Percentiles rank a stretch among this genome's conserved stretches.
phyloP scores from a whole-genome alignment of 2,888 invertebrate species.

The Nebria brevicollis region DNA sequence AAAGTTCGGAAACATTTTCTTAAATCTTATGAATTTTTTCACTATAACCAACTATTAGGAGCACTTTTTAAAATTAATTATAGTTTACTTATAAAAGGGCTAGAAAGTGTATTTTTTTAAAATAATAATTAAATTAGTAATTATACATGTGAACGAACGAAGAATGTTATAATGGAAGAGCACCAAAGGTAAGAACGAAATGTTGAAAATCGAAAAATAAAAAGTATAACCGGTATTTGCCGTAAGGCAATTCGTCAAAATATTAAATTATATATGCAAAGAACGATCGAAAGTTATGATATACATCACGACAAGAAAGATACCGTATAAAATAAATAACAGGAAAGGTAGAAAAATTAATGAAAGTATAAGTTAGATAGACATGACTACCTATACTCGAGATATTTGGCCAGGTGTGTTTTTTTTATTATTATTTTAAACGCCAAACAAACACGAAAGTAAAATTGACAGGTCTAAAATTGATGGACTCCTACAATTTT shows the following conservation, averaged over 20 bases:
- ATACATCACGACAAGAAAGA: constrained; percentile 6
- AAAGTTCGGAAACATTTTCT: no score
- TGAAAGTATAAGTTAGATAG: constrained; percentile 27
- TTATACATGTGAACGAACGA: no score
- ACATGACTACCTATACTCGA: background rate
- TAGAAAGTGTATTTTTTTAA: no score
- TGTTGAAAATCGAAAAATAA: background rate
- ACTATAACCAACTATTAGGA: no score
- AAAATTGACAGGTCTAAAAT: constrained; percentile 1
- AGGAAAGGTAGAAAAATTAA: constrained; percentile 23
- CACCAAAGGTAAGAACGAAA: no score
- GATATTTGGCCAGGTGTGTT: background rate
- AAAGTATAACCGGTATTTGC: background rate
- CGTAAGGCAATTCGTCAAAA: background rate
- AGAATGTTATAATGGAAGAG: no score
- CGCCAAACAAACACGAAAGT: background rate
- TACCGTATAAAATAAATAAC: background rate
- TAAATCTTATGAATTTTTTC: no score
- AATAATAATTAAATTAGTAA: no score
- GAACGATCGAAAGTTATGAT: constrained; percentile 31
- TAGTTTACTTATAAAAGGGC: no score
- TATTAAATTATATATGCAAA: constrained; percentile 24
- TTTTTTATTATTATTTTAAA: background rate
- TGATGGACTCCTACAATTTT: background rate
- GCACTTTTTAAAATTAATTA: no score